Evolutionary conservation across 2,113 vertebrate species (phyloP).

Genomic region (Colaptes auratus): DNA sequence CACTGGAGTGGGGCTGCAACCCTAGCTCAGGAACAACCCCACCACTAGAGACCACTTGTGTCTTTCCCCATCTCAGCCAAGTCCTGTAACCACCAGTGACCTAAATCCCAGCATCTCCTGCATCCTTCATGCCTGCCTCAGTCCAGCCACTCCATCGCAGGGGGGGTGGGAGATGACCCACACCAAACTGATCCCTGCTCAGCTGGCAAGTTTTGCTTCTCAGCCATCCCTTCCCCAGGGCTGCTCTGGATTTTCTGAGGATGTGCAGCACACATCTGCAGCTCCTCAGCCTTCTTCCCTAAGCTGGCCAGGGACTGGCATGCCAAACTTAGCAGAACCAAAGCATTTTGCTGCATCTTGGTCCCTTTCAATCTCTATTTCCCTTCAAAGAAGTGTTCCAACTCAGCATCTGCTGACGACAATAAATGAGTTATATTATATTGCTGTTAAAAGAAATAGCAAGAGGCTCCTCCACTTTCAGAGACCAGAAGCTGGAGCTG

Average conservation of each 20-base stretch:
- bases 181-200: background rate
- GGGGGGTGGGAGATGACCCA: background rate
- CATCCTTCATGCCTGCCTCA: background rate
- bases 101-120: background rate
- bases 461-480: background rate
- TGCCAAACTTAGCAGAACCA: background rate
- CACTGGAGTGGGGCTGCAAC: background rate
- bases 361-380: background rate
- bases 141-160: rapidly evolving
- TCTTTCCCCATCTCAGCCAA: rapidly evolving
- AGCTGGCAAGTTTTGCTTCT: background rate
- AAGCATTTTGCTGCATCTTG: background rate
- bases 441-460: background rate
- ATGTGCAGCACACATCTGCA: background rate
- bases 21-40: background rate
- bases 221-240: background rate
- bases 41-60: background rate
- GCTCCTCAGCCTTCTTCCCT: background rate
- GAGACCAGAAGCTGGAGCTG: background rate
- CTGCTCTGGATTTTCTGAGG: background rate
- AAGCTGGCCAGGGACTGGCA: background rate
- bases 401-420: background rate
- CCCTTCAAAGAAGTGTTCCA: background rate
- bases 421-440: background rate
- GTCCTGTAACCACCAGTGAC: rapidly evolving